phyloP scores from a whole-genome alignment of 2,113 vertebrate genomes.

The Sardina pilchardus region DNA sequence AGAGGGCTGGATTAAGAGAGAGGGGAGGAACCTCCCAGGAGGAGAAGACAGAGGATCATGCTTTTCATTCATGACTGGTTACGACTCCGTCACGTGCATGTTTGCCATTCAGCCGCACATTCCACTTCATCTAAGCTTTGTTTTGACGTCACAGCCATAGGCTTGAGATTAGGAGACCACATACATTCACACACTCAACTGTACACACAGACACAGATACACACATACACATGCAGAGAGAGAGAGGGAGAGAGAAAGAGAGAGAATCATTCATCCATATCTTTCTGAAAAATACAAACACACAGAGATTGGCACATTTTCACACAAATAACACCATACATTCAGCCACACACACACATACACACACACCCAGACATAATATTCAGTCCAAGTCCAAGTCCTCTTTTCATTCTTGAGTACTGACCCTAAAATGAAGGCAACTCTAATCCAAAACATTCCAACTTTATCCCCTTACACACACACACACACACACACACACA shows the following conservation, averaged over 20 bases:
- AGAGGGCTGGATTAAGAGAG: neutral
- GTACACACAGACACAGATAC: too few species aligned
- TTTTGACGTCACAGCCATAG: constrained; percentile 24
- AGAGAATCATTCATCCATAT: too few species aligned
- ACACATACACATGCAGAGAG: neutral
- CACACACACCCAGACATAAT: neutral
- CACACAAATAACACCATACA: neutral
- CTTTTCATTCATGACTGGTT: constrained; percentile 21
- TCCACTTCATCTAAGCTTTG: constrained; percentile 50
- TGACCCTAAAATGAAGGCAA: constrained; percentile 5
- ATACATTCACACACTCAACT: neutral
- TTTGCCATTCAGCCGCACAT: neutral
- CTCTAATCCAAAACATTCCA: constrained; percentile 30
- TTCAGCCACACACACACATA: constrained; percentile 17
- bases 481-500: constrained; percentile 4
- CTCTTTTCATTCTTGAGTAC: neutral
- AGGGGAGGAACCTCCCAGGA: neutral
- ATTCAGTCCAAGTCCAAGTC: neutral
- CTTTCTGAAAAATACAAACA: constrained; percentile 9
- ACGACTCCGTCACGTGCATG: constrained; percentile 11
- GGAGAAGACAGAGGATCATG: neutral
- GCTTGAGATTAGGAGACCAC: neutral
- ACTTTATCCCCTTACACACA: neutral
- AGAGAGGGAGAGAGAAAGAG: neutral
- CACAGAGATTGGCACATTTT: constrained; percentile 18